Evolutionary conservation across 2,113 vertebrate species (phyloP), one percentile per base, ranked within the genome.

Genomic region (Alces alces): DNA sequence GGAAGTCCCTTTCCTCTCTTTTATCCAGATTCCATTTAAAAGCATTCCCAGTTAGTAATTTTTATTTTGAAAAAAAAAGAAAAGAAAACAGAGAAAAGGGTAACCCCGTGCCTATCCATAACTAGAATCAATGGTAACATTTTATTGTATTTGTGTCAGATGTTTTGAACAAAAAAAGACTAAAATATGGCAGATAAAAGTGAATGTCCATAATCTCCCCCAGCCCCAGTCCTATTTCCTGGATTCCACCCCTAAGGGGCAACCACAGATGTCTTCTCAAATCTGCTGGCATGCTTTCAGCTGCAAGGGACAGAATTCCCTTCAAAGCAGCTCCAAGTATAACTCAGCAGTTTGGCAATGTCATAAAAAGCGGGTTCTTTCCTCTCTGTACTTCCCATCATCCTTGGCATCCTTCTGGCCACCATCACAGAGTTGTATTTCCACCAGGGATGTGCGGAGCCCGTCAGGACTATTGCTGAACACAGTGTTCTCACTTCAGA

Each of bases 351-450:
- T 84, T 45, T 50, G 5, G 57, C 1, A 0, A 0, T 1, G 2
- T 50, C 91, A 83, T 39, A 55, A 21, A 97, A 47, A 58, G 89
- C 19, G 12, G 19, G 87, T 1, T 13, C 85, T 57, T 33, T 70
- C 47, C 79, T 78, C 89, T 43, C 36, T 28, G 60, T 16, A 2
- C 93, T 93, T 58, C 39, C 47, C 28, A 13, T 90, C 93, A 78
- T 80, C 97, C 70, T 83, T 17, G 89, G 80, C 66, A 25, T 83
- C 97, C 97, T 84, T 93, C 96, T 96, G 97, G 89, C 82, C 15
- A 0, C 11, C 6, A 91, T 39, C 54, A 10, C 83, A 57, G 95
- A 88, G 88, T 52, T 54, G 94, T 86, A 52, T 66, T 78, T 89
- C 50, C 9, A 87, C 91, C 5, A 11, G 16, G 80, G 84, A 39